phyloP scores from a whole-genome alignment of 2,797 vertebrate genomes.

The Loriculus beryllinus region DNA sequence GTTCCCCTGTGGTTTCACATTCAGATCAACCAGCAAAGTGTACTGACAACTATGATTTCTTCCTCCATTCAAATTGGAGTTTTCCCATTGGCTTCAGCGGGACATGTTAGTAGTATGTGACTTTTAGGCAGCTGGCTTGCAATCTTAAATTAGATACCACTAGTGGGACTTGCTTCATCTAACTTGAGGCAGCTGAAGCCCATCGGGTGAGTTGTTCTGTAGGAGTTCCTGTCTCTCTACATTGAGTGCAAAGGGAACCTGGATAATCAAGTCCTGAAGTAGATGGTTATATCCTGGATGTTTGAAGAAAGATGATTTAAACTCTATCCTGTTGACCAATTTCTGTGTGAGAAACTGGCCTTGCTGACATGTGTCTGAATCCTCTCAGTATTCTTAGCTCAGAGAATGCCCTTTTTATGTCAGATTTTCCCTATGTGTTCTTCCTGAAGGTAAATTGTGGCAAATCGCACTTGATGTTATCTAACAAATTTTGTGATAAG shows the following conservation, averaged over 20 bases:
- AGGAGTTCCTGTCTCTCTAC: not conserved
- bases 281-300: not conserved
- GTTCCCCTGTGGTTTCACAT: not conserved
- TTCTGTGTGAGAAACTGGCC: not conserved
- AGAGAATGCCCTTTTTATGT: not conserved
- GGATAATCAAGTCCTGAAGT: not conserved
- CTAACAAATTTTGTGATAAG: not conserved
- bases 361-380: not conserved
- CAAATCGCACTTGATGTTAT: not conserved
- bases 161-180: not conserved
- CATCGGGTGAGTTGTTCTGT: not conserved
- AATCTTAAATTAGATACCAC: not conserved
- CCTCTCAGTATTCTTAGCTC: not conserved
- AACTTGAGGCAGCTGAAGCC: not conserved
- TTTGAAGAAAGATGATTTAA: not conserved
- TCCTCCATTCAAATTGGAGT: not conserved
- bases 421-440: not conserved
- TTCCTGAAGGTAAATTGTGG: not conserved
- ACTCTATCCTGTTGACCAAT: not conserved
- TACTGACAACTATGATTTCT: not conserved
- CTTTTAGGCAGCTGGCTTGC: not conserved
- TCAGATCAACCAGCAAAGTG: not conserved
- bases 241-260: not conserved
- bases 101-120: not conserved
- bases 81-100: constrained; percentile 8